phyloP scores from a whole-genome alignment of 2,888 invertebrate species.

The Suillia variegata region DNA sequence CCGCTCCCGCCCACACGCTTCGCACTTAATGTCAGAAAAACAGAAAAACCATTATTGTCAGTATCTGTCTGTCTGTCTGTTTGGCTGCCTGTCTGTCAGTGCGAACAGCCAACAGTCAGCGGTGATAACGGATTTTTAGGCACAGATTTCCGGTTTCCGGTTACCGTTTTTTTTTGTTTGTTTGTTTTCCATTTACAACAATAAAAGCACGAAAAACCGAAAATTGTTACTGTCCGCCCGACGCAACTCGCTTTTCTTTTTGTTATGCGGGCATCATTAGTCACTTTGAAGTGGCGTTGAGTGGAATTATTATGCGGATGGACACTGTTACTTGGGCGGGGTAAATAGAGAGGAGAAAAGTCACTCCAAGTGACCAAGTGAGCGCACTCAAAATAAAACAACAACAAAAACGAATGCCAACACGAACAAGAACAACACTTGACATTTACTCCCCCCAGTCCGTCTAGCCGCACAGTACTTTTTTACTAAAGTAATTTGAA shows the following conservation, averaged over 20 bases:
- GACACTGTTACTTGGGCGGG: too few species aligned
- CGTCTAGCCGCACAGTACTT: neutral
- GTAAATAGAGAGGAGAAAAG: constrained; percentile 29
- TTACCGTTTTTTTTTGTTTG: neutral
- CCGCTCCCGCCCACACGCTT: too few species aligned
- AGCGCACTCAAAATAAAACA: constrained; percentile 31
- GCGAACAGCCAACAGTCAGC: constrained; percentile 7
- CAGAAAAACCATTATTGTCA: constrained; percentile 22
- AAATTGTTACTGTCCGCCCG: neutral
- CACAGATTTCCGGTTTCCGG: constrained; percentile 10
- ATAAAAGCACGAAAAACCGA: too few species aligned
- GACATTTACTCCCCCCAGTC: constrained; percentile 16
- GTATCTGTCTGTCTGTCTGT: too few species aligned
- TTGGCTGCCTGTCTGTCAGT: too few species aligned
- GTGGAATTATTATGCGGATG: constrained; percentile 43
- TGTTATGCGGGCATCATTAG: constrained; percentile 39
- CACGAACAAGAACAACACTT: constrained; percentile 19
- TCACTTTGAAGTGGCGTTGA: constrained; percentile 51
- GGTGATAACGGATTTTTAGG: constrained; percentile 12
- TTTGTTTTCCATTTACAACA: too few species aligned
- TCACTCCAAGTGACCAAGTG: constrained; percentile 36
- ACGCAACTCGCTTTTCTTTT: neutral
- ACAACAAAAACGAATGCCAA: constrained; percentile 24
- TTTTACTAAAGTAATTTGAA: too few species aligned
- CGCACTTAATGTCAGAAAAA: constrained; percentile 16